Percentiles rank a stretch among this genome's conserved stretches.
These are phyloP conservation scores for Gila orcuttii DNA, from an alignment of 2,113 vertebrate species.

Conservation along the genomic window DNA sequence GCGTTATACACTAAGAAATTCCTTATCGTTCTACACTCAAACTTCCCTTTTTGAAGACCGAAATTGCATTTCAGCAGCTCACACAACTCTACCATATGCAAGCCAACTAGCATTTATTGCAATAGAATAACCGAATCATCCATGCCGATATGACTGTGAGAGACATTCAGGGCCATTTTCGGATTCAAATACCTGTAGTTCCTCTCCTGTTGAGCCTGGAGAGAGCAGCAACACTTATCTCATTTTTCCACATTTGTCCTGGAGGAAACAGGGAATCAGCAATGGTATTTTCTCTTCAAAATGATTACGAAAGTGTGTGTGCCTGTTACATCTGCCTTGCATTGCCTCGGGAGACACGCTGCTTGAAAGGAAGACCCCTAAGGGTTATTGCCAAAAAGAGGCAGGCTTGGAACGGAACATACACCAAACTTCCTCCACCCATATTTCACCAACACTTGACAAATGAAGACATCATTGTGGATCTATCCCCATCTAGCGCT, in stretches of 20 bases:
- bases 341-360: constrained; percentile 35
- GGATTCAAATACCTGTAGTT: constrained; percentile 53
- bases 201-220: constrained; percentile 55
- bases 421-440: constrained; percentile 27
- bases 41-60: constrained; percentile 7
- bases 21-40: constrained; percentile 6
- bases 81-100: constrained; percentile 25
- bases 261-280: constrained; percentile 44
- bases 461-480: constrained; percentile 53
- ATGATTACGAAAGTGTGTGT: constrained; percentile 43
- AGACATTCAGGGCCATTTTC: constrained; percentile 43
- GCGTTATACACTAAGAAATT: neutral
- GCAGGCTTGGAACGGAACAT: constrained; percentile 27
- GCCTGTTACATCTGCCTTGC: constrained; percentile 28
- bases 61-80: constrained; percentile 17
- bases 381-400: constrained; percentile 37
- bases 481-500: constrained; percentile 35
- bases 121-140: constrained; percentile 23
- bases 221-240: constrained; percentile 64
- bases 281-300: constrained; percentile 48
- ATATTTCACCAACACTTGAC: neutral
- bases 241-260: constrained; percentile 65
- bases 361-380: constrained; percentile 45
- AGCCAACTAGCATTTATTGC: neutral
- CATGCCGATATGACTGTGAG: constrained; percentile 35